A percentile compares a stretch with the other conserved stretches of the same genome.
These are phyloP conservation scores for Nycticebus coucang DNA, from an alignment of 2,113 vertebrate genomes.

Conservation along the genomic window DNA sequence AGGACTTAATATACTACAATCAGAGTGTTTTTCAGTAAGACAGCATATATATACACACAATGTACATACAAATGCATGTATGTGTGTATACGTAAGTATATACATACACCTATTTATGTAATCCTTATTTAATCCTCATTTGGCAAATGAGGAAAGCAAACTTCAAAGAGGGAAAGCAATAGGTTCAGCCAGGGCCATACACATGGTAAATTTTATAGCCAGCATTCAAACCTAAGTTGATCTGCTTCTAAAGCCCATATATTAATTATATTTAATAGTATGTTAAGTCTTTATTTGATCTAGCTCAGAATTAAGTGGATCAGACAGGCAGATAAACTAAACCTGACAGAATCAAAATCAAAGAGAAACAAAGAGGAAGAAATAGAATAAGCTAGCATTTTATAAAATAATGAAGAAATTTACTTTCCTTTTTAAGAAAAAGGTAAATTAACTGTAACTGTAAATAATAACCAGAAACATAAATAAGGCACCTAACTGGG, in stretches of 20 bases:
- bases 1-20: neutral
- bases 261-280: slow-evolving; percentile 8
- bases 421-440: neutral
- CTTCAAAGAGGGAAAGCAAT: neutral
- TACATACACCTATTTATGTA: no score
- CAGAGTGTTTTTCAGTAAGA: neutral
- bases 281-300: slow-evolving; percentile 4
- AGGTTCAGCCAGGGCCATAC: neutral
- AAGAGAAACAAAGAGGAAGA: neutral
- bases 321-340: neutral
- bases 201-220: neutral
- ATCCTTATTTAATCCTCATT: slow-evolving; percentile 1
- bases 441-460: slow-evolving; percentile 24
- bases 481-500: slow-evolving; percentile 57
- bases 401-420: slow-evolving; percentile 16
- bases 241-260: neutral
- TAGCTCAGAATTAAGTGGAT: slow-evolving; percentile 1
- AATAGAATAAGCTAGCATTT: slow-evolving; percentile 42
- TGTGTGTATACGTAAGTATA: neutral
- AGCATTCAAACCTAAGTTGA: neutral
- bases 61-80: no score
- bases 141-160: slow-evolving; percentile 15
- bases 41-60: neutral
- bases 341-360: neutral
- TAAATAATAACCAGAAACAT: slow-evolving; percentile 60